Percentiles rank a stretch among this genome's conserved stretches.
These are phyloP conservation scores for Lycophotia porphyrea DNA, from an alignment of 2,888 invertebrate genomes.

Conservation along the genomic window DNA sequence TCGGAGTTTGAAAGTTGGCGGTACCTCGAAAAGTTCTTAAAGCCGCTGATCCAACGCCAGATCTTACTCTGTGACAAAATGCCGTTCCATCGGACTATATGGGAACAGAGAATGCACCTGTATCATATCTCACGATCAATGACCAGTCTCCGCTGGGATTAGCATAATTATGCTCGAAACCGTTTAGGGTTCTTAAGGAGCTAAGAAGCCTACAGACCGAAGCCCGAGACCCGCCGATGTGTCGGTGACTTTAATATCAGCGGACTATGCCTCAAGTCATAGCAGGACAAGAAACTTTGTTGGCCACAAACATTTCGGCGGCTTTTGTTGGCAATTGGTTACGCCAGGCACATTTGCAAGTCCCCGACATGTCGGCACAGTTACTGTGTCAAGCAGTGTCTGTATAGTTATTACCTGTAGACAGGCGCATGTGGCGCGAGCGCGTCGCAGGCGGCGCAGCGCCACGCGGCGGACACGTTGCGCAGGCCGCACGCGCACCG, in stretches of 20 bases:
- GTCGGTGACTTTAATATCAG: neutral
- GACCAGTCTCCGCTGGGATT: neutral
- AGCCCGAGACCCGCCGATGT: neutral
- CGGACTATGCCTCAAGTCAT: neutral
- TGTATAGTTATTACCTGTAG: conserved; percentile 77
- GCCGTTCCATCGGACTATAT: neutral
- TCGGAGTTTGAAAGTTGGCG: neutral
- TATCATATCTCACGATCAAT: neutral
- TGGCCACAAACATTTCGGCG: neutral
- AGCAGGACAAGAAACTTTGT: neutral
- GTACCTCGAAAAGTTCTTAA: neutral
- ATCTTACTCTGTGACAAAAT: neutral
- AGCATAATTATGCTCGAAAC: neutral
- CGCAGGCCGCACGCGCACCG: conserved; percentile 87
- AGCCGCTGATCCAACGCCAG: neutral
- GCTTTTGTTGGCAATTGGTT: neutral
- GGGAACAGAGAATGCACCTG: neutral
- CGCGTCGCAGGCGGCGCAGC: conserved; percentile 88
- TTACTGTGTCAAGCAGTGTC: neutral
- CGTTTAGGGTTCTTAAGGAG: neutral
- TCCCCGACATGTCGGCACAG: neutral
- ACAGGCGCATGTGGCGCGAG: conserved; percentile 88
- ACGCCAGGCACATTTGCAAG: neutral
- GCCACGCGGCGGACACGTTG: conserved; percentile 89
- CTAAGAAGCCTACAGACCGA: neutral